These are phyloP conservation scores for Heterohyrax brucei DNA, from an alignment of 2,797 vertebrate species.

Conservation along the genomic window DNA sequence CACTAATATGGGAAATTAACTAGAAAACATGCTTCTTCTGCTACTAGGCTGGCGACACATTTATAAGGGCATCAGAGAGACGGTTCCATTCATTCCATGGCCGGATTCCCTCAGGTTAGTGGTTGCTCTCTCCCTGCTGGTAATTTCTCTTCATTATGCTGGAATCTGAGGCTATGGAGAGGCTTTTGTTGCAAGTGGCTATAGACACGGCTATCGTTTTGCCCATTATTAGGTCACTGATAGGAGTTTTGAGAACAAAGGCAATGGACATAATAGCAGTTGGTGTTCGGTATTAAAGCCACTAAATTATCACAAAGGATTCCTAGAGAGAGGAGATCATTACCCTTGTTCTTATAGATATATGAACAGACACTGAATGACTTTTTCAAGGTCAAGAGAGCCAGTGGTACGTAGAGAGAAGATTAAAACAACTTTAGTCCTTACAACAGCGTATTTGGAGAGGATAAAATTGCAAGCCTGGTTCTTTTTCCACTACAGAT, in stretches of 20 bases:
- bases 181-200: slow-evolving; percentile 82
- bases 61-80: slow-evolving; percentile 80
- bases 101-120: slow-evolving; percentile 68
- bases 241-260: slow-evolving; percentile 80
- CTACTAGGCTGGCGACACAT: slow-evolving; percentile 74
- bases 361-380: slow-evolving; percentile 60
- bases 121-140: slow-evolving; percentile 66
- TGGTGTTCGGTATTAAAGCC: slow-evolving; percentile 77
- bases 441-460: slow-evolving; percentile 46
- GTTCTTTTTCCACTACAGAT: slow-evolving; percentile 31
- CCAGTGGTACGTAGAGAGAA: neutral
- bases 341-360: slow-evolving; percentile 78
- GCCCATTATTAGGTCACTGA: slow-evolving; percentile 82
- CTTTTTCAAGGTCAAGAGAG: slow-evolving; percentile 80
- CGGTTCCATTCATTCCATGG: slow-evolving; percentile 81
- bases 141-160: slow-evolving; percentile 84
- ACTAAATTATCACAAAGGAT: slow-evolving; percentile 82
- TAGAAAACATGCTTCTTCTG: slow-evolving; percentile 81
- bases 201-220: slow-evolving; percentile 72
- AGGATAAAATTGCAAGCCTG: neutral
- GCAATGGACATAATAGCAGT: slow-evolving; percentile 62
- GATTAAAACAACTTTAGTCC: slow-evolving; percentile 56
- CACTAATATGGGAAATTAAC: slow-evolving; percentile 86
- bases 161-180: slow-evolving; percentile 76
- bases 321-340: slow-evolving; percentile 63